A percentile compares a stretch with the other conserved stretches of the same genome.
Conservation (phyloP, 2,797 vertebrate species). For the Lacerta viridis region DNA sequence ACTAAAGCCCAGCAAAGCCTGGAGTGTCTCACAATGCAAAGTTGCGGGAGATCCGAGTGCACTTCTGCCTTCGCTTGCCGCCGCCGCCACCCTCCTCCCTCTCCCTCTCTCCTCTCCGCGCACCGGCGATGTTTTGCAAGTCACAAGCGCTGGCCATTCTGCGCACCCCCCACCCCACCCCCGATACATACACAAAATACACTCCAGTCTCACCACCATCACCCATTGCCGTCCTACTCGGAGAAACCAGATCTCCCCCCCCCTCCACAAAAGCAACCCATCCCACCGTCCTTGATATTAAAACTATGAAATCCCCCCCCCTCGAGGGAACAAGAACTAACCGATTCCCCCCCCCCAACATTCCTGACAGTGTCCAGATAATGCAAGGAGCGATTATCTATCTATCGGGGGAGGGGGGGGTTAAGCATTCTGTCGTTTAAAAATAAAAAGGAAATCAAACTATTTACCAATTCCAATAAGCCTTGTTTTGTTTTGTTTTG, state of each 20-base stretch:
- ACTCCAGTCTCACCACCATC: background rate
- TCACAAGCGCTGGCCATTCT: background rate
- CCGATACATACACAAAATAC: background rate
- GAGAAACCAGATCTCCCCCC: background rate
- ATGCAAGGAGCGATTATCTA: constrained; percentile 51
- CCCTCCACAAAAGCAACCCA: background rate
- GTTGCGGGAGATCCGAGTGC: background rate
- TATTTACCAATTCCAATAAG: constrained; percentile 77
- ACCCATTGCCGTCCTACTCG: background rate
- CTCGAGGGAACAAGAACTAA: background rate
- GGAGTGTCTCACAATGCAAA: background rate
- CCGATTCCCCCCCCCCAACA: background rate
- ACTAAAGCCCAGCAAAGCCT: background rate
- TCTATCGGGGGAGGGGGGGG: constrained; percentile 28
- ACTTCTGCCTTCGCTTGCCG: background rate
- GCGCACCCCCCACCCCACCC: background rate
- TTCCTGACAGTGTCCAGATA: constrained; percentile 13
- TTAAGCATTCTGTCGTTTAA: background rate
- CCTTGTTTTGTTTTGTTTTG: background rate
- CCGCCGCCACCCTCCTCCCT: constrained; percentile 17
- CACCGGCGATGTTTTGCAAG: constrained; percentile 20
- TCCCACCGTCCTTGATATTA: background rate
- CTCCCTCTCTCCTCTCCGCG: background rate
- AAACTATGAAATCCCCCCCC: constrained; percentile 14
- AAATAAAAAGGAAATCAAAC: constrained; percentile 65